Evolutionary conservation across 2,113 vertebrate genomes (phyloP), one percentile per base, ranked within the genome.

Genomic region (Verasper variegatus): DNA sequence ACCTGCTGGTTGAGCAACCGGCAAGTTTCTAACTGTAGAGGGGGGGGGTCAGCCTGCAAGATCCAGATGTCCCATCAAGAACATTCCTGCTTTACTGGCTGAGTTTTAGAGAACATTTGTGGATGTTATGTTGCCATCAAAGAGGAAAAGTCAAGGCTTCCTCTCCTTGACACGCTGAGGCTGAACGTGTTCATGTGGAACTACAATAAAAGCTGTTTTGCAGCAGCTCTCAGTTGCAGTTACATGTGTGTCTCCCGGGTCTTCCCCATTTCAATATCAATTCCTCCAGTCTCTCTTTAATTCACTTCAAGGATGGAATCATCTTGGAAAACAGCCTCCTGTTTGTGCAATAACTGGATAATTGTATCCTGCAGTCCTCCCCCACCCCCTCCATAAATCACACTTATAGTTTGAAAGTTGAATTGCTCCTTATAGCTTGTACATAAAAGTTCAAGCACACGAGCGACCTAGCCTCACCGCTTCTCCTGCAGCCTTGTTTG

Each of bases 1-100:
- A 89, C 91, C 88, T 90, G 87, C 71, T 62, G 54, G 77, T 78
- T 26, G 63, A 74, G 45, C 82, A 72, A 85, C 69, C 70, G 82
- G 10, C 75, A 54, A 77, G 69, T 83, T 74, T 26, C 61, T 47
- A 80, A 79, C 56, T 76, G 80, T 77, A 67, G 74, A 57, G 15
- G 2, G 60, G n/a, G 18, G 7, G 27, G 51, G 45, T 20, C n/a
- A 17, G 54, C 11, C 51, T 45, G 21, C 7, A 45, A 24, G 51
- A 78, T 27, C 75, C 76, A 74, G 65, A 84, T 86, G 83, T 77
- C 73, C 70, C 51, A 52, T 6, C 8, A 1, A 49, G 18, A 74
- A 86, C 80, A 77, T 83, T 81, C 64, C 51, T 61, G 35, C 58
- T 51, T 81, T 63, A 15, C 24, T 21, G 13, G 55, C 26, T 10